Base-by-base conservation (phyloP, 1,140 invertebrate genomes). In the Drosophila sechellia region DNA sequence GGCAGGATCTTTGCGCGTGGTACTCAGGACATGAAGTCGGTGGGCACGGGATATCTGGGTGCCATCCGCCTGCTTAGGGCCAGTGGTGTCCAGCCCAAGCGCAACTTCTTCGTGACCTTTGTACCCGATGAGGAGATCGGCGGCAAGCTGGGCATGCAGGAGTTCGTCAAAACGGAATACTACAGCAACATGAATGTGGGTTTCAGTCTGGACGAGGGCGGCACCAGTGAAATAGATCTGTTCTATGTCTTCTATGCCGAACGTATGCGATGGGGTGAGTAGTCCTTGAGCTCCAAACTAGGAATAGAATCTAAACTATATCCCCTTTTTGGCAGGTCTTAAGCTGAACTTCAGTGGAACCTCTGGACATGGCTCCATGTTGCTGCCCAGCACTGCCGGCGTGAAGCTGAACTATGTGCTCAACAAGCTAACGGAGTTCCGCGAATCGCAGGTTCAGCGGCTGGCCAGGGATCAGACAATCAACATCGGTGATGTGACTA, bases 111-210 rank as follows among this genome's bases (percentile, higher is more conserved):
- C 83, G 78, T 98, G 10, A 94, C 94, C 8, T 98, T 97, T 94
- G 96, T 97, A 20, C 96, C 97, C 81, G 98, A 99, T 93, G 98
- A 99, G 93, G 98, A 99, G 94, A 95, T 97, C 70, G 98, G 98
- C 0, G 97, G 97, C 0, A 85, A 93, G 5, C 93, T 95, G 55
- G 98, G 97, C 25, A 98, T 99, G 97, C 93, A 94, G 71, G 92
- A 94, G 64, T 98, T 98, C 93, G 94, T 98, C 0, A 90, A 95
- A n/a, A 95, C 95, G 0, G 92, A 96, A 25, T 95, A 96, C 53
- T 99, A 98, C 86, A 95, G 95, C 89, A 93, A 94, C 20, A 92
- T 99, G 40, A 98, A 98, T 89, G 93, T 98, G 66, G 97, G 96
- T 0, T 97, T 98, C 93, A 95, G 96, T 17, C 92, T 99, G 37